Percentiles rank a stretch among this genome's conserved stretches.
phyloP scores from a whole-genome alignment of 2,113 vertebrate species.

The Thamnophis sirtalis region DNA sequence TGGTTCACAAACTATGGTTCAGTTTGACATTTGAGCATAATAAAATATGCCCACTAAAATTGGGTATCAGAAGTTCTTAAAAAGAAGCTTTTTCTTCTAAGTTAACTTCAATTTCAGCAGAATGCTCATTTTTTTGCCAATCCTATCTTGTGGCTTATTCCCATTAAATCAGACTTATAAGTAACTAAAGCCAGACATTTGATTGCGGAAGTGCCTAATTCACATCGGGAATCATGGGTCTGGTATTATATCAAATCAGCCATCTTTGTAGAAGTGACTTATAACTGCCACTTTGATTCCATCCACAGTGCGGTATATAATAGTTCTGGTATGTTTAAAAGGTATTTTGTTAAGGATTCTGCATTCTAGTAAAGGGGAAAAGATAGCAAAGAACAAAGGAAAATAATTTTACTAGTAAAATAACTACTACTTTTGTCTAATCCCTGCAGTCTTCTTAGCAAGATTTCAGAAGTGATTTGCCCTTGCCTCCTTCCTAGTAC shows the following conservation, averaged over 20 bases:
- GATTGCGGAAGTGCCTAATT: background rate
- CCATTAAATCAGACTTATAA: background rate
- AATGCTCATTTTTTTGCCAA: background rate
- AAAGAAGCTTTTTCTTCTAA: background rate
- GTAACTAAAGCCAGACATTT: background rate
- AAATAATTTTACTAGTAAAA: background rate
- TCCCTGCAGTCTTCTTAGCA: background rate
- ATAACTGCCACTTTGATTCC: background rate
- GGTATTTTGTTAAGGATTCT: background rate
- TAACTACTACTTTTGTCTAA: background rate
- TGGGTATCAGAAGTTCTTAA: background rate
- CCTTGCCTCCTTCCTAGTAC: background rate
- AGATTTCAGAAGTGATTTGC: background rate
- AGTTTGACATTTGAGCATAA: background rate
- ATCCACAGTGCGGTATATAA: background rate
- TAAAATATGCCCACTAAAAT: background rate
- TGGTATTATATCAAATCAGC: background rate
- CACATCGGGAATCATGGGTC: background rate
- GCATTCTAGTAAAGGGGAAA: background rate
- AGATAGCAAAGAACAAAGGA: background rate
- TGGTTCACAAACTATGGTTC: background rate
- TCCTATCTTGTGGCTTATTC: background rate
- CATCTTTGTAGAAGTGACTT: background rate
- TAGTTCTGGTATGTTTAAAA: rapidly evolving
- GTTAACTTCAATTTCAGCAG: background rate